These are phyloP conservation scores for Leptodactylus fallax DNA, from an alignment of 2,797 vertebrate species.

Conservation along the genomic window DNA sequence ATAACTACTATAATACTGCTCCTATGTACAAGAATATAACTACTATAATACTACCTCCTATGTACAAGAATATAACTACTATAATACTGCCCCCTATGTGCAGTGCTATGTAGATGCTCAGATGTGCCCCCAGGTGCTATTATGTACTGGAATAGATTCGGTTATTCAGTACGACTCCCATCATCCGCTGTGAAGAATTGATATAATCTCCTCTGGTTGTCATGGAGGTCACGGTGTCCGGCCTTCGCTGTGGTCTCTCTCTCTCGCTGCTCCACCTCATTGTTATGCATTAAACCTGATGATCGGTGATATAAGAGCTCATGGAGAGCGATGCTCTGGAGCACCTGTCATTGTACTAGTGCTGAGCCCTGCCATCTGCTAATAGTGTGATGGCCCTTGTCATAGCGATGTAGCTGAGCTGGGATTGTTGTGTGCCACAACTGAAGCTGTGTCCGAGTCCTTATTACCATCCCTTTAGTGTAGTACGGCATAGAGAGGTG, in stretches of 20 bases:
- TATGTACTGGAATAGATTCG: too few species aligned
- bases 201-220: not conserved
- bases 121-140: too few species aligned
- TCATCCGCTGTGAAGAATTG: not conserved
- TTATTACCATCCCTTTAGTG: too few species aligned
- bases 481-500: too few species aligned
- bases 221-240: not conserved
- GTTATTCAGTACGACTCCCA: not conserved
- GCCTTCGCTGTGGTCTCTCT: not conserved
- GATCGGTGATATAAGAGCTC: not conserved
- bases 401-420: not conserved
- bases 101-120: too few species aligned
- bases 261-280: not conserved
- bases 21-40: too few species aligned
- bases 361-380: not conserved
- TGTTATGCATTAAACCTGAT: conserved; percentile 1
- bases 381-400: not conserved
- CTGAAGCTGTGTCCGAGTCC: too few species aligned
- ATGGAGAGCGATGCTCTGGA: not conserved
- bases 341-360: not conserved
- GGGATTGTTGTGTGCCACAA: too few species aligned
- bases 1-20: too few species aligned
- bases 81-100: not conserved
- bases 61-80: too few species aligned
- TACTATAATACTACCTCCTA: too few species aligned